Percentiles rank a stretch among this genome's conserved stretches.
These are phyloP conservation scores for Pachydiplax longipennis DNA, from an alignment of 2,888 invertebrate genomes.

Conservation along the genomic window DNA sequence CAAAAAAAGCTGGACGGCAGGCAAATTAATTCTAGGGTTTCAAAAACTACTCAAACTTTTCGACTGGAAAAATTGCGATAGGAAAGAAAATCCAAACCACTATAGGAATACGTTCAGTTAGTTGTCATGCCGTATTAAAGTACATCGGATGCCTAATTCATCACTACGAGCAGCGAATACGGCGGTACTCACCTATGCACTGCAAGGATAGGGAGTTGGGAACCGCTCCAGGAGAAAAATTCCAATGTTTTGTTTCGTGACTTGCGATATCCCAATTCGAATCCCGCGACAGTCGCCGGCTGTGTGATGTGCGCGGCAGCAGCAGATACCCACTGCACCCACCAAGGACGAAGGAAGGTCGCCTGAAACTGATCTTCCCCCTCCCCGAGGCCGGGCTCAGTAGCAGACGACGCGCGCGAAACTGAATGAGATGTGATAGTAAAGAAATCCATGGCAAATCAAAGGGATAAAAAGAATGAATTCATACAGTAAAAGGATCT, in stretches of 20 bases:
- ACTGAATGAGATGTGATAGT: not conserved
- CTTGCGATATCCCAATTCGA: constrained; percentile 20
- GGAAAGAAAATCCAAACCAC: not conserved
- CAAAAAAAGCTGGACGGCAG: not conserved
- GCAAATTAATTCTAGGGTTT: not conserved
- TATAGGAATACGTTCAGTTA: not conserved
- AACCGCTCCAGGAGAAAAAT: not conserved
- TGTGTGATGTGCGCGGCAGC: constrained; percentile 16
- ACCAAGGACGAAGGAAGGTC: constrained; percentile 37
- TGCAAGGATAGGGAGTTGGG: not conserved
- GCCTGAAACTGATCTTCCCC: not conserved
- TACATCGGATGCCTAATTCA: not conserved
- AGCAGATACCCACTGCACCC: constrained; percentile 32
- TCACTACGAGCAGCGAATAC: not conserved
- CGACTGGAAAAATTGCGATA: not conserved
- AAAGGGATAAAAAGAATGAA: not conserved
- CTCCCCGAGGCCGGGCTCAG: not conserved
- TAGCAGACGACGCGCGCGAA: constrained; percentile 36
- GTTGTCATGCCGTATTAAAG: not conserved
- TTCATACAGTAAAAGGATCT: too few relatives aligned
- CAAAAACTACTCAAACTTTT: not conserved
- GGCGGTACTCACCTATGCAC: not conserved
- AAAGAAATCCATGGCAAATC: not conserved
- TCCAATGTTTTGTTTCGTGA: not conserved
- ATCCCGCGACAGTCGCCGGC: constrained; percentile 23